Conservation (phyloP, 2,888 invertebrate genomes). For the Drosophila algonquin region DNA sequence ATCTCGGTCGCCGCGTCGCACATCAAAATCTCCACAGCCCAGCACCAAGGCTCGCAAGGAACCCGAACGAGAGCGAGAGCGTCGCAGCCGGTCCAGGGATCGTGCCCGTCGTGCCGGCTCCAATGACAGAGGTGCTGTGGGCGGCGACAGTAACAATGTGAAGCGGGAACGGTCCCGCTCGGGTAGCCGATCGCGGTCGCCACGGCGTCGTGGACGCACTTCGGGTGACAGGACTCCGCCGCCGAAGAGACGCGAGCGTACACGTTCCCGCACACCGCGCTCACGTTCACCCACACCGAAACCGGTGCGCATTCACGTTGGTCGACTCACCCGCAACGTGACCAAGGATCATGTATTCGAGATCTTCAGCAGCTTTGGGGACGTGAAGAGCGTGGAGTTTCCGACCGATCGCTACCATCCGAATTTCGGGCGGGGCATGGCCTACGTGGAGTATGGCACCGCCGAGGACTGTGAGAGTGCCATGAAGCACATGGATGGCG, state of each 20-base stretch:
- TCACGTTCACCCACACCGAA: slow-evolving; percentile 95
- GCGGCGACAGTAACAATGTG: slow-evolving; percentile 54
- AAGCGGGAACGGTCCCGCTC: slow-evolving; percentile 76
- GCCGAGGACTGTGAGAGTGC: slow-evolving; percentile 99
- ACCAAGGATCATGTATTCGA: slow-evolving; percentile 95
- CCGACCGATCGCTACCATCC: slow-evolving; percentile 94
- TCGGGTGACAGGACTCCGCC: slow-evolving; percentile 93
- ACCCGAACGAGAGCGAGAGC: slow-evolving; percentile 60
- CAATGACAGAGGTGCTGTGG: slow-evolving; percentile 47
- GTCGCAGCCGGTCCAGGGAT: slow-evolving; percentile 60
- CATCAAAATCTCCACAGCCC: slow-evolving; percentile 68
- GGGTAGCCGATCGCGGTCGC: slow-evolving; percentile 83
- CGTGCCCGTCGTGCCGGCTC: slow-evolving; percentile 66
- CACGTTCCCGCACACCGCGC: slow-evolving; percentile 89
- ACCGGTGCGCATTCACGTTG: slow-evolving; percentile 97
- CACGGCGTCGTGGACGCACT: slow-evolving; percentile 87
- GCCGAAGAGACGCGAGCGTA: slow-evolving; percentile 89
- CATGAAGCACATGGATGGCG: slow-evolving; percentile 99
- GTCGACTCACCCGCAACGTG: slow-evolving; percentile 95
- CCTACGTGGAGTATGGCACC: slow-evolving; percentile 97
- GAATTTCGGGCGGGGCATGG: slow-evolving; percentile 95
- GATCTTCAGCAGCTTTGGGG: slow-evolving; percentile 95
- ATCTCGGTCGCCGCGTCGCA: slow-evolving; percentile 72
- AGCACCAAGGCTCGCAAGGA: slow-evolving; percentile 68
- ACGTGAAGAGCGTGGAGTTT: slow-evolving; percentile 94